Evolutionary conservation across 2,797 vertebrate species (phyloP).

Genomic region (Enteromius trimaculatus): DNA sequence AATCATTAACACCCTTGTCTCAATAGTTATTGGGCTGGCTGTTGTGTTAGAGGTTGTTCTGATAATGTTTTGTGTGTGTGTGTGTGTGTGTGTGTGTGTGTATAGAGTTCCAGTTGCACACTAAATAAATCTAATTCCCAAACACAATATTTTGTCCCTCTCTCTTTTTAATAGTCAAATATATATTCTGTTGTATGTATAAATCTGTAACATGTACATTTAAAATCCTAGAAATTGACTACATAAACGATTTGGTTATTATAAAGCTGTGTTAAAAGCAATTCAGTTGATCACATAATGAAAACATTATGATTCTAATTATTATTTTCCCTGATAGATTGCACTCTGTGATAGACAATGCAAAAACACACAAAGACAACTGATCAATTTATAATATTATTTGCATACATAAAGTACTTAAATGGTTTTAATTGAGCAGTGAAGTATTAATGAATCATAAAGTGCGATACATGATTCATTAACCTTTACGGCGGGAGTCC

Average conservation of each 20-base stretch:
- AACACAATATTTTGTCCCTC: not conserved
- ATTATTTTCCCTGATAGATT: not conserved
- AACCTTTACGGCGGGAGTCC: not conserved
- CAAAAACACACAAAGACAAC: not conserved
- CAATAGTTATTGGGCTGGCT: not conserved
- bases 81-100: not conserved
- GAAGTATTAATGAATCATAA: not conserved
- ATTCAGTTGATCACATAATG: not conserved
- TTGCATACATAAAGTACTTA: not conserved
- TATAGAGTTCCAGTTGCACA: conserved; percentile 8
- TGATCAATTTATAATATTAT: not conserved
- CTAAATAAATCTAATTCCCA: conserved; percentile 22
- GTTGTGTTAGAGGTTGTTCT: conserved; percentile 9
- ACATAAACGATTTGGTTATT: no score
- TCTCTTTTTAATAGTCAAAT: not conserved
- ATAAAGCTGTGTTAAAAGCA: not conserved
- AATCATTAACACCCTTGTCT: conserved; percentile 27
- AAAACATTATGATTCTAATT: not conserved
- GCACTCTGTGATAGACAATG: not conserved
- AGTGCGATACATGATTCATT: not conserved
- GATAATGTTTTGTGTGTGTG: no score
- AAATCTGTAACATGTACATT: not conserved
- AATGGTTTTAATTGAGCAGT: not conserved
- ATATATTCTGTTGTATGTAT: not conserved
- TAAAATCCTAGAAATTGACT: not conserved